These are phyloP conservation scores for Macquaria australasica DNA, from an alignment of 2,113 vertebrate species.

Conservation along the genomic window DNA sequence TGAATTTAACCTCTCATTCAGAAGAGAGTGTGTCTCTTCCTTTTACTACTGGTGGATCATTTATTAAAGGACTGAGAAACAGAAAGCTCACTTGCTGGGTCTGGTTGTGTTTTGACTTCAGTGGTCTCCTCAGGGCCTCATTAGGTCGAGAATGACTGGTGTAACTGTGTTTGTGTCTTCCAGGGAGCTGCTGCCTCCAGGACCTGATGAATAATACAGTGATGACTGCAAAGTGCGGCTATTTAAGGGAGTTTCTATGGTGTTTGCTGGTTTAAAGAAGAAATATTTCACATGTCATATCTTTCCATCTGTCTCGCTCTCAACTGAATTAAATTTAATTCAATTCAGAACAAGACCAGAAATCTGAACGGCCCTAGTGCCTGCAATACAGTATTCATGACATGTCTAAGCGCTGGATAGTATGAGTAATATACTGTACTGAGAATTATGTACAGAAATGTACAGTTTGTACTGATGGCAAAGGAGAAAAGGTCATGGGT, in stretches of 20 bases:
- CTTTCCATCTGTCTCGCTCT: constrained; percentile 30
- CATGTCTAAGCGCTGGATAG: too few relatives aligned
- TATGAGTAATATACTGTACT: background rate
- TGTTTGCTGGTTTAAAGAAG: background rate
- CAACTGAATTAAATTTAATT: constrained; percentile 10
- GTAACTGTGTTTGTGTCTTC: constrained; percentile 40
- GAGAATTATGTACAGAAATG: background rate
- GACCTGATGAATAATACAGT: constrained; percentile 66
- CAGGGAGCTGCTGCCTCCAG: constrained; percentile 28
- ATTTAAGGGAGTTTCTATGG: constrained; percentile 15
- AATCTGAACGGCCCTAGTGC: background rate
- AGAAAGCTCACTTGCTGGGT: constrained; percentile 33
- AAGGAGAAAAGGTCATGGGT: background rate
- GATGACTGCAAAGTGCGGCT: constrained; percentile 32
- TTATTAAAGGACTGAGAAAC: constrained; percentile 37
- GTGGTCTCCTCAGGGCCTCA: constrained; percentile 52
- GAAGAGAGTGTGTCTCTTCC: background rate
- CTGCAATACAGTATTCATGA: constrained; percentile 15
- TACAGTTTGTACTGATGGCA: background rate
- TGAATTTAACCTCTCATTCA: constrained; percentile 33
- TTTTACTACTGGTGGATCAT: constrained; percentile 21
- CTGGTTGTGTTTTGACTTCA: constrained; percentile 48
- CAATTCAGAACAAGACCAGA: background rate
- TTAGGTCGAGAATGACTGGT: constrained; percentile 40
- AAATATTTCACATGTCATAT: constrained; percentile 27